Conservation (phyloP, 2,888 invertebrate species). For the Lottia scabra region DNA sequence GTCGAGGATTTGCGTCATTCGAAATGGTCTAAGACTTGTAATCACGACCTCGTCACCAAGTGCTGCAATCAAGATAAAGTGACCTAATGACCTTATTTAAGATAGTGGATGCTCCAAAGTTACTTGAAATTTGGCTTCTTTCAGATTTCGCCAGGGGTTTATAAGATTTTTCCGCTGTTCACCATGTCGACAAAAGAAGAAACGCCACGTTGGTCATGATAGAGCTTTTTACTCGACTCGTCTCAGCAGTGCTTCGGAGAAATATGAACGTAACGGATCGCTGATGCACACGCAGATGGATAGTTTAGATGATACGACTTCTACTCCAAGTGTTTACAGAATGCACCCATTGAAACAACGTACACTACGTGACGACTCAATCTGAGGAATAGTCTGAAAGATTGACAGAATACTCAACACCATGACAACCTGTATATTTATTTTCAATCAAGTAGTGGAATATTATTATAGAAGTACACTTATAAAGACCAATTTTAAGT, state of each 20-base stretch:
- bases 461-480: no score
- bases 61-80: no score
- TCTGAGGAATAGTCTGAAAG: not conserved
- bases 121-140: constrained; percentile 39
- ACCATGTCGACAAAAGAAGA: constrained; percentile 41
- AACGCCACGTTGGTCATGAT: constrained; percentile 44
- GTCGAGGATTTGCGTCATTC: no score
- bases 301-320: constrained; percentile 46
- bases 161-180: constrained; percentile 92
- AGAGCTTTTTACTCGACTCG: constrained; percentile 48
- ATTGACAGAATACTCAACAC: no score
- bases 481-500: no score
- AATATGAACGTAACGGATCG: constrained; percentile 58
- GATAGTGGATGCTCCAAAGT: no score
- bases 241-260: constrained; percentile 51
- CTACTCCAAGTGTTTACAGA: constrained; percentile 34
- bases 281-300: constrained; percentile 59
- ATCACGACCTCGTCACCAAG: no score
- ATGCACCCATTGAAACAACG: constrained; percentile 33
- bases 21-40: no score
- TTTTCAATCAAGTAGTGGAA: no score
- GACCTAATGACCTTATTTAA: no score
- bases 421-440: no score
- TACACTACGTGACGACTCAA: constrained; percentile 6
- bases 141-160: constrained; percentile 92